Conservation (phyloP, 2,113 vertebrate genomes). For the Girardinichthys multiradiatus region DNA sequence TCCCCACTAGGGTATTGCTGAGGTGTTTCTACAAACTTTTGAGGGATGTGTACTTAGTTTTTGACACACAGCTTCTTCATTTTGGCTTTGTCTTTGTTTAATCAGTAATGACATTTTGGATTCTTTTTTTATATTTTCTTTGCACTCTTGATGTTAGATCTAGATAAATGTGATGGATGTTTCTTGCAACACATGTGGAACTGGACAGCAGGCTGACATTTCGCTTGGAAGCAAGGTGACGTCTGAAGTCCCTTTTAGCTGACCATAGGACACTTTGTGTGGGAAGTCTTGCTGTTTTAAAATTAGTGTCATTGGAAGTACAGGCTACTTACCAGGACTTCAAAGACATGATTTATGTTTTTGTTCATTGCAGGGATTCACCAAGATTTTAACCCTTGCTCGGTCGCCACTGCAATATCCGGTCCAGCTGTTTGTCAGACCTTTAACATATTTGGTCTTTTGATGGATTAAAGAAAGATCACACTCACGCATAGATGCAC, state of each 20-base stretch:
- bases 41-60: background rate
- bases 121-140: no score
- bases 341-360: constrained; percentile 8
- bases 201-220: background rate
- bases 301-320: constrained; percentile 17
- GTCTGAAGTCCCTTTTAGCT: background rate
- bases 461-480: background rate
- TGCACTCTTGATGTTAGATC: background rate
- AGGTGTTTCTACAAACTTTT: no score
- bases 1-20: no score
- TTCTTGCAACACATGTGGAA: background rate
- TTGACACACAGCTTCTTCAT: no score
- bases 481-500: background rate
- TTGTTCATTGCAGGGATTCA: constrained; percentile 16
- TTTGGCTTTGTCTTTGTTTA: no score
- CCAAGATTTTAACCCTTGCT: constrained; percentile 19
- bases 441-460: background rate
- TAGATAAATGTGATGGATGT: background rate
- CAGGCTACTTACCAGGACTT: constrained; percentile 1
- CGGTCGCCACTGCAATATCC: constrained; percentile 5
- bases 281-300: background rate
- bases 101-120: no score
- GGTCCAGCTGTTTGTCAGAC: background rate
- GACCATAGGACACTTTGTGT: background rate
- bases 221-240: background rate